A percentile compares a stretch with the other conserved stretches of the same genome.
Conservation (phyloP, 2,113 vertebrate species). For the Caretta caretta region DNA sequence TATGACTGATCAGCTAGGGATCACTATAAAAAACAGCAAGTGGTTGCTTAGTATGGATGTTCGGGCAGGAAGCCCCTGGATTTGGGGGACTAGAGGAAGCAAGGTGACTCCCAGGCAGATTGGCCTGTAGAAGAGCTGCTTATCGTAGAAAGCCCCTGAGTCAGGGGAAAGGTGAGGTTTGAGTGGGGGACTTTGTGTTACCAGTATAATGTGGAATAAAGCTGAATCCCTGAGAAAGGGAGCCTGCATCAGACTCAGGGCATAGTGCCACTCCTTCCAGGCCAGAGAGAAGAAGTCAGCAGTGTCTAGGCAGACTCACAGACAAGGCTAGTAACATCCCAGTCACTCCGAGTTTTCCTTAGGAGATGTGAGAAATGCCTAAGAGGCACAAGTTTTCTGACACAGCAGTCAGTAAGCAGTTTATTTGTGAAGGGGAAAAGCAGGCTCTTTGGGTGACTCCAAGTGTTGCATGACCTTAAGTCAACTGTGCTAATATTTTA, state of each 20-base stretch:
- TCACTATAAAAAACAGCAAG: neutral
- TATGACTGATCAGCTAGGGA: neutral
- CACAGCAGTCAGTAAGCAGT: neutral
- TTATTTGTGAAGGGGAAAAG: neutral
- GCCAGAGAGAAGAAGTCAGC: neutral
- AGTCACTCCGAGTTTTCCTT: neutral
- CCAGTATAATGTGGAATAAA: neutral
- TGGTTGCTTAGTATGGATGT: neutral
- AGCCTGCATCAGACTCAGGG: neutral
- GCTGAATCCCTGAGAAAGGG: neutral
- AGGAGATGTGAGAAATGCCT: accelerated
- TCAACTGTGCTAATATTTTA: neutral
- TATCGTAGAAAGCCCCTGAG: neutral
- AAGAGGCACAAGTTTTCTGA: neutral
- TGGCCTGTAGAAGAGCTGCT: neutral
- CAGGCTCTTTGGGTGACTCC: neutral
- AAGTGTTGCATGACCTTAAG: neutral
- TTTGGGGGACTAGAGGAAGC: neutral
- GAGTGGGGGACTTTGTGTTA: neutral
- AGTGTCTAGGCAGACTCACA: neutral
- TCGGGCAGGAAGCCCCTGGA: neutral
- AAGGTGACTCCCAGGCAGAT: neutral
- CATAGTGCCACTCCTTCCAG: neutral
- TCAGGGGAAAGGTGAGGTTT: neutral
- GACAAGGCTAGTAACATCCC: neutral